Conservation (phyloP, 2,888 invertebrate species). For the Baronia brevicornis region DNA sequence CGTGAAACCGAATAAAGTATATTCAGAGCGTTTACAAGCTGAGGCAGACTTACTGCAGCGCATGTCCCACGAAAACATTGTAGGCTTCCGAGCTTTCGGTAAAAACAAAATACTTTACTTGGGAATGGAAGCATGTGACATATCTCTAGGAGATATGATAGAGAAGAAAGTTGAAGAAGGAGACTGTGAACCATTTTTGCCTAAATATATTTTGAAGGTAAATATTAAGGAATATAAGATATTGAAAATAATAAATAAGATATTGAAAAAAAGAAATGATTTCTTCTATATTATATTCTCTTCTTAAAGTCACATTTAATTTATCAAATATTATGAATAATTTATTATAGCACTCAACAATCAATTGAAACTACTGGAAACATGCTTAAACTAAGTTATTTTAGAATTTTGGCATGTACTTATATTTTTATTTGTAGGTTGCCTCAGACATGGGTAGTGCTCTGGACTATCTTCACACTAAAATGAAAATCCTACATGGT, state of each 20-base stretch:
- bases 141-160: constrained; percentile 83
- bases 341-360: too few species aligned
- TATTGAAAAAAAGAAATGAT: too few species aligned
- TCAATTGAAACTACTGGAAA: background rate
- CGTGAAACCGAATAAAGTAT: constrained; percentile 56
- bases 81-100: constrained; percentile 80
- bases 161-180: constrained; percentile 79
- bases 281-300: too few species aligned
- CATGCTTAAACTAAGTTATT: background rate
- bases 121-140: constrained; percentile 86
- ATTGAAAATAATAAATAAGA: background rate
- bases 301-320: too few species aligned
- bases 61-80: constrained; percentile 87
- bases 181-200: constrained; percentile 75
- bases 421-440: constrained; percentile 52
- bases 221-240: background rate
- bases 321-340: too few species aligned
- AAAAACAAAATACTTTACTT: constrained; percentile 77
- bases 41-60: constrained; percentile 82
- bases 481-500: constrained; percentile 83
- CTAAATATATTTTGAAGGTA: constrained; percentile 77
- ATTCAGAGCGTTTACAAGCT: constrained; percentile 75
- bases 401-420: background rate
- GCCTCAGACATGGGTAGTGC: constrained; percentile 80
- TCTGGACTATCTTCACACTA: constrained; percentile 85